Conservation (phyloP, 2,113 vertebrate genomes). For the Elanoides forficatus region DNA sequence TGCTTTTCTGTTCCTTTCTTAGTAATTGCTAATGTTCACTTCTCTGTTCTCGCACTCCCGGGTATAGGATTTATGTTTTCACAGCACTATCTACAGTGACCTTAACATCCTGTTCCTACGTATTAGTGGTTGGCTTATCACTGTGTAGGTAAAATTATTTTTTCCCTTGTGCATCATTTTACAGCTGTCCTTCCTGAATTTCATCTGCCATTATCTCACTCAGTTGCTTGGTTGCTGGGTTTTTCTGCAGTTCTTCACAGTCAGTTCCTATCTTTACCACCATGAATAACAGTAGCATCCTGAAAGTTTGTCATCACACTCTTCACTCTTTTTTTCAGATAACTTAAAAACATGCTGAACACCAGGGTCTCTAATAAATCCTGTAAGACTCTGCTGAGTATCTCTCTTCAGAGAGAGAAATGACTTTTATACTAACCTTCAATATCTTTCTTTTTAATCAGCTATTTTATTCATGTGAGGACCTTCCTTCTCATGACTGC, state of each 20-base stretch:
- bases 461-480: neutral
- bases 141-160: neutral
- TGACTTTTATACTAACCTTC: neutral
- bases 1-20: neutral
- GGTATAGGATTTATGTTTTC: neutral
- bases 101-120: neutral
- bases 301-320: constrained; percentile 15
- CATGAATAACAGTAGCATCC: neutral
- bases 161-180: neutral
- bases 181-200: neutral
- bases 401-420: neutral
- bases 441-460: neutral
- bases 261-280: neutral
- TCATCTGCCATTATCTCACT: constrained; percentile 24
- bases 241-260: neutral
- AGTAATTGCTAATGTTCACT: neutral
- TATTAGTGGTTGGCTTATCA: constrained; percentile 6
- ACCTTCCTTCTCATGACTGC: neutral
- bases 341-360: neutral
- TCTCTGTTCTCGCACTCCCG: neutral
- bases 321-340: neutral
- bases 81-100: neutral
- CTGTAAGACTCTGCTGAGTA: neutral
- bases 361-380: neutral
- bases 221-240: neutral